Percentiles rank a stretch among this genome's conserved stretches.
phyloP scores from a whole-genome alignment of 92 coral and sea anemone genomes.

The Diadumene lineata region DNA sequence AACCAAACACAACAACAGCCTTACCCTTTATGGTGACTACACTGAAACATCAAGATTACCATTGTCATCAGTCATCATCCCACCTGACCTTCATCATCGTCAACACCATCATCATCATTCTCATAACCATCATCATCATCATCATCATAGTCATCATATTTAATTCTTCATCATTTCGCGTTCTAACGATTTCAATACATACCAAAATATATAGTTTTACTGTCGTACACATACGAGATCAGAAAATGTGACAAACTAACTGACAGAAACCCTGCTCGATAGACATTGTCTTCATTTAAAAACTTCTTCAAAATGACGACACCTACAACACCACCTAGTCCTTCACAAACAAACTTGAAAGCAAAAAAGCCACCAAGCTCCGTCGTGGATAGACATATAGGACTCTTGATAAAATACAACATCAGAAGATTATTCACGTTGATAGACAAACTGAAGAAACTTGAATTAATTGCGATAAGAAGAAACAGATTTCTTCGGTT shows the following conservation, averaged over 20 bases:
- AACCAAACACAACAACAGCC: not conserved
- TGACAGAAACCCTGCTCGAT: constrained; percentile 52
- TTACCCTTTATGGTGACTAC: not conserved
- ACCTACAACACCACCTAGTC: constrained; percentile 62
- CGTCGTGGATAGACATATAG: constrained; percentile 69
- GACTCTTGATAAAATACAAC: constrained; percentile 58
- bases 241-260: constrained; percentile 34
- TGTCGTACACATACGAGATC: constrained; percentile 40
- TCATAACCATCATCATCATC: not conserved
- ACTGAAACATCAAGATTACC: not conserved
- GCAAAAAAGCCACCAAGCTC: constrained; percentile 66
- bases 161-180: not conserved
- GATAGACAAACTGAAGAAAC: constrained; percentile 22
- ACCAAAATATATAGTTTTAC: constrained; percentile 54
- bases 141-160: not conserved
- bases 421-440: constrained; percentile 31
- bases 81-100: not conserved
- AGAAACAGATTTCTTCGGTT: constrained; percentile 47
- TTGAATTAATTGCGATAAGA: constrained; percentile 29
- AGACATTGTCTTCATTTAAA: constrained; percentile 49
- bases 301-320: constrained; percentile 53
- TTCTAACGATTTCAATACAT: constrained; percentile 9
- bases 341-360: constrained; percentile 48
- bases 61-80: constrained; percentile 1
- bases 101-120: not conserved